Base-by-base conservation (phyloP, 2,888 invertebrate genomes). In the Tiliacea aurago region DNA sequence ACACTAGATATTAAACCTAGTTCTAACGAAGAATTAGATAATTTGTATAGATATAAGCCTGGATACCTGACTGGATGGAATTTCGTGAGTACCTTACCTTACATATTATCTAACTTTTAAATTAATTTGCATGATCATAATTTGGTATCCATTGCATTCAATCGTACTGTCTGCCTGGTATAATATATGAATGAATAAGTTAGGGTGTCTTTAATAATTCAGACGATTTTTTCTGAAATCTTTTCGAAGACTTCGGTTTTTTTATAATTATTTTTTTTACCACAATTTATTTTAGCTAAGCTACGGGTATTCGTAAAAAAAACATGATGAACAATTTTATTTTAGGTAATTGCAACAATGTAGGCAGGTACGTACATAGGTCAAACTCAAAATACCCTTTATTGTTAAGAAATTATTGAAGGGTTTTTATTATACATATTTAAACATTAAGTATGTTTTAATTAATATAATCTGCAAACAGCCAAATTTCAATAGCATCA, bases 41-140 rank as follows among this genome's bases (percentile, higher is more conserved):
- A 88, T n/a, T 53, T 95, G 5, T 90, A 91, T 11, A 90, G 85
- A 6, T 95, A 76, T 59, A 84, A 90, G 2, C 69, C 81, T 13
- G 94, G 88, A 3, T 94, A 91, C 55, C 71, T 95, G 0, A 95
- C 95, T 23, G 95, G 95, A 15, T 95, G 95, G 95, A 95, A 93
- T 88, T 93, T 95, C 83, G 95, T 95, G 63, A 95, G 95, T 95
- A 90, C 62, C 69, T 20, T 49, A 15, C 2, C n/a, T 49, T 33
- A 10, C 0, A 5, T 6, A n/a, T 18, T 37, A 37, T 37, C 6
- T 2, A 63, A 20, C 28, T 7, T 20, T 33, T 5, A 9, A n/a
- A 64, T 18, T n/a, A 64, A 33, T n/a, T 33, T n/a, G 10, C 18
- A 15, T 63, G 28, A 7, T 20, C 15, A 4, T 62, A 7, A 7